Evolutionary conservation across 2,113 vertebrate species (phyloP), one percentile per base, ranked within the genome.

Genomic region (Lepus americanus): DNA sequence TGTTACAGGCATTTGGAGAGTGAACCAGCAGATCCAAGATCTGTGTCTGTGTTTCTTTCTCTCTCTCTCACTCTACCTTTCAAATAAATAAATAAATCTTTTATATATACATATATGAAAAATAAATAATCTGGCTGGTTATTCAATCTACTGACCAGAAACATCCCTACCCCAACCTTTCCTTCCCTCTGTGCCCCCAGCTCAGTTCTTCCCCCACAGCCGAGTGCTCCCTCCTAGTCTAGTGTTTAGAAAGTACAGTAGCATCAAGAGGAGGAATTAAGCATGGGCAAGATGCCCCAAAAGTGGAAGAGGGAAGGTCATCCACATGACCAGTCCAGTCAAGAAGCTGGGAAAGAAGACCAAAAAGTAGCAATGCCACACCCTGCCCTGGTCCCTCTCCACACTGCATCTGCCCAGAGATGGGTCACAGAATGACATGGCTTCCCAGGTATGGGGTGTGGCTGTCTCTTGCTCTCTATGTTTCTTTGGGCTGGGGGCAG

Each of bases 361-460:
- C 69, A 81, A 53, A 59, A 53, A 59, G 19, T 64, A 79, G 74
- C 78, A 64, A 80, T 9, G 63, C 77, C 77, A 39, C 84, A 83
- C 36, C 92, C 74, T 95, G 59, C 81, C 85, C 44, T n/a, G 78
- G 23, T 20, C 79, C 76, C 61, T 76, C 61, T 84, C 55, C 55
- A 77, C 17, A 72, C 66, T 80, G 80, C 31, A n/a, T 66, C 78
- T 92, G 76, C 78, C 85, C 86, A 91, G 64, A 22, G 81, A 64
- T 39, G 66, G 85, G 39, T 96, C 86, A 94, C n/a, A 87, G 85
- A 78, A 87, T 95, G 92, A 88, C 84, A 31, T 84, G n/a, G 92
- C 84, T 89, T 89, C 39, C 70, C 69, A 67, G 53, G 55, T 93
- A 39, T 67, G 77, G 78, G 90, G 93, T 93, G 80, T 77, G 85